Evolutionary conservation across 2,888 invertebrate genomes (phyloP).

Genomic region (Neoascia interrupta): DNA sequence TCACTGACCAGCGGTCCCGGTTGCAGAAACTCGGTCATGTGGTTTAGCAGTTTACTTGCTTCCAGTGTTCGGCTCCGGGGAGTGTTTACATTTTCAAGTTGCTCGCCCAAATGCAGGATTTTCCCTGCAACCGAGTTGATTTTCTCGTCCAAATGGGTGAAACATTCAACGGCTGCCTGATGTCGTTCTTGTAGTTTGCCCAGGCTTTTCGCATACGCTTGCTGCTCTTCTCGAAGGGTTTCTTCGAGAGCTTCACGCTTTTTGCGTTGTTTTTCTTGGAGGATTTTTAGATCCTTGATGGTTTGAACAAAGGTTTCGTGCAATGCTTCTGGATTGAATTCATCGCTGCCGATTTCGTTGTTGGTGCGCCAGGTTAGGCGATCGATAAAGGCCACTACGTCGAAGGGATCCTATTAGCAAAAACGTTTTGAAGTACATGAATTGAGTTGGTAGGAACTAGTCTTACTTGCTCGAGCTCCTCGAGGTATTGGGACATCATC

Average conservation of each 20-base stretch:
- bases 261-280: slow-evolving; percentile 91
- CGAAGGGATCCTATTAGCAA: slow-evolving; percentile 92
- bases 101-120: slow-evolving; percentile 98
- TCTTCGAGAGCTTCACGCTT: slow-evolving; percentile 92
- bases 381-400: slow-evolving; percentile 98
- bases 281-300: slow-evolving; percentile 88
- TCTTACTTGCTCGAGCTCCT: slow-evolving; percentile 90
- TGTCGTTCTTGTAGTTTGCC: slow-evolving; percentile 91
- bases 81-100: slow-evolving; percentile 96
- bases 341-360: slow-evolving; percentile 85
- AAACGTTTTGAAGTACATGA: background rate
- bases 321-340: slow-evolving; percentile 92
- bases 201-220: slow-evolving; percentile 89
- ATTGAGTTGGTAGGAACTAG: background rate
- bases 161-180: slow-evolving; percentile 91
- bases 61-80: slow-evolving; percentile 97
- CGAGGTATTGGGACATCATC: slow-evolving; percentile 93
- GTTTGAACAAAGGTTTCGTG: slow-evolving; percentile 96
- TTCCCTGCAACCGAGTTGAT: slow-evolving; percentile 98
- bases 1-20: slow-evolving; percentile 91
- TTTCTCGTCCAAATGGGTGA: slow-evolving; percentile 95
- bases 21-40: slow-evolving; percentile 94
- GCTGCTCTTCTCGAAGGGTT: slow-evolving; percentile 91
- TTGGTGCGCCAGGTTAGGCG: slow-evolving; percentile 96
- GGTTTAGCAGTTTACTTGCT: slow-evolving; percentile 94